Percentiles rank a stretch among this genome's conserved stretches.
Evolutionary conservation across 2,113 vertebrate genomes (phyloP).

Genomic region (Petrocephalus microphthalmus): DNA sequence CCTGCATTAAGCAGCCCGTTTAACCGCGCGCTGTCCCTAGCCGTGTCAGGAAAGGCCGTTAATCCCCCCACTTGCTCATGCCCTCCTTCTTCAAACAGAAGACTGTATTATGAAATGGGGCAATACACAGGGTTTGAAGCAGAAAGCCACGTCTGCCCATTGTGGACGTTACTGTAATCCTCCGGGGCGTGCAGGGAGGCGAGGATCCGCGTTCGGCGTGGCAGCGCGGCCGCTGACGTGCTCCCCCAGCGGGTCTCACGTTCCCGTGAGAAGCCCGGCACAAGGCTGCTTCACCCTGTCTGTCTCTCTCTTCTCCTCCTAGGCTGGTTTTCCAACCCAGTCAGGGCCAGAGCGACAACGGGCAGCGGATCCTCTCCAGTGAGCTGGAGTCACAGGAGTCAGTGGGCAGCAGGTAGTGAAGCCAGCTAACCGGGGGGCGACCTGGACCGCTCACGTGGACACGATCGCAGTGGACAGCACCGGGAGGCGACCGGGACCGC

Average conservation of each 20-base stretch:
- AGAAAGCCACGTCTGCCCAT: not conserved
- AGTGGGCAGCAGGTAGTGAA: constrained; percentile 39
- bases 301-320: constrained; percentile 28
- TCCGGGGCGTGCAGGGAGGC: not conserved
- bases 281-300: not conserved
- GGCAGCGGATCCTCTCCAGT: constrained; percentile 54
- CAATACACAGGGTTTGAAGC: not conserved
- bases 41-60: not conserved
- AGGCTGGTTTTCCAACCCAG: constrained; percentile 65
- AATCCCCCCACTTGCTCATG: not conserved
- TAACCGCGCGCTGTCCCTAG: not conserved
- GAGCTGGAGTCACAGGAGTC: constrained; percentile 65
- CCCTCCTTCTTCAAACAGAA: constrained; percentile 8
- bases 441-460: not conserved
- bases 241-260: not conserved
- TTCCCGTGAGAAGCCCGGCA: not conserved
- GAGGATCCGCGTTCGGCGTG: not conserved
- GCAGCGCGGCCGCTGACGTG: not conserved
- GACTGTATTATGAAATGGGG: not conserved
- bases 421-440: constrained; percentile 9
- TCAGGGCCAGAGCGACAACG: constrained; percentile 62
- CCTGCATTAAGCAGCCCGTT: not conserved
- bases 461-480: constrained; percentile 3
- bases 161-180: constrained; percentile 2
- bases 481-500: not conserved